Percentiles rank a stretch among this genome's conserved stretches.
Conservation (phyloP, 1,140 invertebrate species). For the Doryteuthis pealeii region DNA sequence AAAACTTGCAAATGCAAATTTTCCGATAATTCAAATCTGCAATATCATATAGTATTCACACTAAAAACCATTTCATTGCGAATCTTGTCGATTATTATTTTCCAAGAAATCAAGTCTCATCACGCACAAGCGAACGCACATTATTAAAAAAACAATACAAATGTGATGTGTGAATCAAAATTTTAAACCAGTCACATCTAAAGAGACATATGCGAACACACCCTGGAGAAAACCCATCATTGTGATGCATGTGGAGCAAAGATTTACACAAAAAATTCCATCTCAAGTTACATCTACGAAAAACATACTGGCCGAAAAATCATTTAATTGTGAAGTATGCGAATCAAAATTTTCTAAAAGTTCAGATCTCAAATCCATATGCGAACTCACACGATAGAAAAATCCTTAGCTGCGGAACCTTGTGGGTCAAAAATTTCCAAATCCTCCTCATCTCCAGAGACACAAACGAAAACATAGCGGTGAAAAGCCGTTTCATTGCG, state of each 20-base stretch:
- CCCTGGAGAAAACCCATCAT: too few relatives aligned
- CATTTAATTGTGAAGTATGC: conserved; percentile 83
- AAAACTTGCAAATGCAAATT: too few relatives aligned
- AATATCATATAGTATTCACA: background rate
- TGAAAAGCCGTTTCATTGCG: conserved; percentile 91
- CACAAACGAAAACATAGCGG: conserved; percentile 71
- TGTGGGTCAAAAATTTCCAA: conserved; percentile 63
- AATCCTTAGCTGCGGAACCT: conserved; percentile 38
- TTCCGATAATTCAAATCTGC: too few relatives aligned
- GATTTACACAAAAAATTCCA: conserved; percentile 53
- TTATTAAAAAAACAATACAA: conserved; percentile 96
- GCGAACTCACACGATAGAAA: background rate
- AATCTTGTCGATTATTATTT: too few relatives aligned
- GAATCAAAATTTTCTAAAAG: conserved; percentile 54
- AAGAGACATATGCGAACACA: too few relatives aligned
- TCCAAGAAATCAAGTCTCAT: too few relatives aligned
- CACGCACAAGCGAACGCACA: too few relatives aligned
- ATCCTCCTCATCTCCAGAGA: conserved; percentile 74
- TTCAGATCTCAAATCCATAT: conserved; percentile 14
- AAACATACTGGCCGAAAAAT: conserved; percentile 74
- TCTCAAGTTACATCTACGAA: conserved; percentile 49
- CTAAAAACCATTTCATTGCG: background rate
- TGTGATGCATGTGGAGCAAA: conserved; percentile 48
- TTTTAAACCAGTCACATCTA: too few relatives aligned
- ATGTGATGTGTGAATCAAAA: too few relatives aligned